phyloP scores from a whole-genome alignment of 2,113 vertebrate species.

The Caranx melampygus region DNA sequence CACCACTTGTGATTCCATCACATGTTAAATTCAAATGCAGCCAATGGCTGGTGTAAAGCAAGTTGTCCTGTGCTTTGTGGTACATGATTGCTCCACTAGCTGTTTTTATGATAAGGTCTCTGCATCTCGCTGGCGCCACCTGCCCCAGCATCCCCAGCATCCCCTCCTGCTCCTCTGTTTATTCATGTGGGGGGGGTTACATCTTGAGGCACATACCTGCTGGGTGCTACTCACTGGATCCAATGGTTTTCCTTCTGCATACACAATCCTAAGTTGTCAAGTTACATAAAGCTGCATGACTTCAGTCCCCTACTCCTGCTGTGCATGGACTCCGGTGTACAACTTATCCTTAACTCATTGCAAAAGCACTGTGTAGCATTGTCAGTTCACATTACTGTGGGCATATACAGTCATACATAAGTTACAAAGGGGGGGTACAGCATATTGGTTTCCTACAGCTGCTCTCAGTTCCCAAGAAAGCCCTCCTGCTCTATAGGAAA shows the following conservation, averaged over 20 bases:
- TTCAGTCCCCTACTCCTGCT: constrained; percentile 43
- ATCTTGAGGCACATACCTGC: constrained; percentile 66
- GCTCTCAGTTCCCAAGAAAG: constrained; percentile 53
- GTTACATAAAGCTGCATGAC: constrained; percentile 61
- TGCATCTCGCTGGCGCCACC: constrained; percentile 54
- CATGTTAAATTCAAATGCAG: constrained; percentile 47
- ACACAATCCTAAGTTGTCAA: constrained; percentile 65
- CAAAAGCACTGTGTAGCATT: constrained; percentile 57
- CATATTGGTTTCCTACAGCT: constrained; percentile 58
- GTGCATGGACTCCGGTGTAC: constrained; percentile 44
- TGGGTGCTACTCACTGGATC: constrained; percentile 51
- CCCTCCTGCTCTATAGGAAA: constrained; percentile 31
- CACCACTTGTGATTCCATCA: constrained; percentile 37
- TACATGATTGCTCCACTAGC: constrained; percentile 47
- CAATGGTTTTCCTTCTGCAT: constrained; percentile 40
- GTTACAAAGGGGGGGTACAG: constrained; percentile 46
- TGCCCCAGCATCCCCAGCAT: neutral
- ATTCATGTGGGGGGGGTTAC: constrained; percentile 65
- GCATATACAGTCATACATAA: constrained; percentile 61
- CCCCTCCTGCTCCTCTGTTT: constrained; percentile 43
- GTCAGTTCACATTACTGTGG: constrained; percentile 66
- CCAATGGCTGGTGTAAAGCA: constrained; percentile 20
- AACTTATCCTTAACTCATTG: constrained; percentile 50
- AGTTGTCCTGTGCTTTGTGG: constrained; percentile 23
- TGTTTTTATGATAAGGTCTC: constrained; percentile 62